Percentiles rank a stretch among this genome's conserved stretches.
Evolutionary conservation across 2,113 vertebrate species (phyloP).

Genomic region (Ceyx margarethae): DNA sequence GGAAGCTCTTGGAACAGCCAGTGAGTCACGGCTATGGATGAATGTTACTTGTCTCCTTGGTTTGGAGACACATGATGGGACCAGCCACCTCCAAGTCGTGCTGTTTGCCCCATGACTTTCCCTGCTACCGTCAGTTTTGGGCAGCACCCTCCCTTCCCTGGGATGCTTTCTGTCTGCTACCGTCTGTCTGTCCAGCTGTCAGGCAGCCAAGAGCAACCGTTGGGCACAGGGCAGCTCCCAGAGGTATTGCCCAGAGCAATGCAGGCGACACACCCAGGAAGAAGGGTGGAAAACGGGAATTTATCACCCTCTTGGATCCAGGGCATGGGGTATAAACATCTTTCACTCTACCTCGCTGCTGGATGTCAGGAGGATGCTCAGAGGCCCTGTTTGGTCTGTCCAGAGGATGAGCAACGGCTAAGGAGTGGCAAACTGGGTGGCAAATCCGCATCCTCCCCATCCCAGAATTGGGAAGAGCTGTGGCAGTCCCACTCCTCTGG

Average conservation of each 20-base stretch:
- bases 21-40: background rate
- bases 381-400: background rate
- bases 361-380: background rate
- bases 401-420: background rate
- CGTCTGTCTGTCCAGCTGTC: background rate
- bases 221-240: background rate
- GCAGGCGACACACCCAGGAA: background rate
- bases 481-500: background rate
- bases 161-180: background rate
- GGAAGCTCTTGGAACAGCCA: background rate
- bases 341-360: background rate
- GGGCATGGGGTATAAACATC: background rate
- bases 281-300: constrained; percentile 11
- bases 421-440: accelerated
- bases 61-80: background rate
- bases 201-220: background rate
- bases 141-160: background rate
- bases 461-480: accelerated
- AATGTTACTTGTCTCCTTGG: background rate
- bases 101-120: background rate
- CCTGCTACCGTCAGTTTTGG: background rate
- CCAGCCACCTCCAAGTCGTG: accelerated
- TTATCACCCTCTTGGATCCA: background rate
- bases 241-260: background rate
- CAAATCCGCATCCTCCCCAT: background rate